These are phyloP conservation scores for Octomys mimax DNA, from an alignment of 2,797 vertebrate genomes.

Conservation along the genomic window DNA sequence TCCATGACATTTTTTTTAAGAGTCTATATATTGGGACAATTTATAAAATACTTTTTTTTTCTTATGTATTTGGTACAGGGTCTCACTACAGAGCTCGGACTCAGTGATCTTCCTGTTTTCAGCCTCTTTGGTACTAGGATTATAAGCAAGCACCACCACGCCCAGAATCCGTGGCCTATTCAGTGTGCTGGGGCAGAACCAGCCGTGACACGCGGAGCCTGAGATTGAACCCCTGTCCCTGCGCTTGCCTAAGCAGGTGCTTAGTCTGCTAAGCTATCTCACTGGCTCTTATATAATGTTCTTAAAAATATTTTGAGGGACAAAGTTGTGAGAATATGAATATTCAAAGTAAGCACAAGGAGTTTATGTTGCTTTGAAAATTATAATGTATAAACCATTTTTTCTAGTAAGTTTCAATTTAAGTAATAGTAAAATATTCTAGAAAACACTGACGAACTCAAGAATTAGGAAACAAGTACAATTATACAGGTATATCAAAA, in stretches of 20 bases:
- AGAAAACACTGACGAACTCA: not conserved
- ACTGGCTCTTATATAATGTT: too few species aligned
- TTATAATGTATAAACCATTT: not conserved
- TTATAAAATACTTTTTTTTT: not conserved
- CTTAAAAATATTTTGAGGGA: not conserved
- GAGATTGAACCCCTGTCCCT: too few species aligned
- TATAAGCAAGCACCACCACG: too few species aligned
- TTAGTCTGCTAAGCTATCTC: too few species aligned
- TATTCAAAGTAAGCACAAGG: not conserved
- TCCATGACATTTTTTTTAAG: not conserved
- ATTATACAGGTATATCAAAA: not conserved
- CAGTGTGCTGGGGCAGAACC: too few species aligned
- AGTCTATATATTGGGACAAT: not conserved
- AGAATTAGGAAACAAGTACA: slow-evolving; percentile 3
- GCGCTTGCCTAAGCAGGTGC: too few species aligned
- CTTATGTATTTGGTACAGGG: too few species aligned
- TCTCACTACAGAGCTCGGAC: too few species aligned
- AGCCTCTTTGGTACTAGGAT: too few species aligned
- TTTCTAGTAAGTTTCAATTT: not conserved
- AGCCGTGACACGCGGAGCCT: too few species aligned
- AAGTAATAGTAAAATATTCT: not conserved
- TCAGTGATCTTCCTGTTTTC: too few species aligned
- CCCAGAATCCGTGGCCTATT: too few species aligned
- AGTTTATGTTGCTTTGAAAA: slow-evolving; percentile 26
- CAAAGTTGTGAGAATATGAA: not conserved